These are phyloP conservation scores for Drosophila serrata DNA, from an alignment of 1,140 invertebrate species.

Conservation along the genomic window DNA sequence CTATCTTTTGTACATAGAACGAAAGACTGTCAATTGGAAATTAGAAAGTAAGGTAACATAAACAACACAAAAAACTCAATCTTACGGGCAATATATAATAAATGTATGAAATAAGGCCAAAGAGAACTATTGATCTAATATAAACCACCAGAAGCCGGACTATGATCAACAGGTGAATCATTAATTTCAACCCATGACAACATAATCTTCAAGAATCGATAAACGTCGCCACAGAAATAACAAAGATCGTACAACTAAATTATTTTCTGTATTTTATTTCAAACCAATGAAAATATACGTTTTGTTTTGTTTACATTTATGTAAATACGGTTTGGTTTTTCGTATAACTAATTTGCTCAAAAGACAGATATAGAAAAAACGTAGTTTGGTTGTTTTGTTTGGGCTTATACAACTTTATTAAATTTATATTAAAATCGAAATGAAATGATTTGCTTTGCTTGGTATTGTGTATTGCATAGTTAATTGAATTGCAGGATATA, in stretches of 20 bases:
- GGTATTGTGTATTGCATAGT: slow-evolving; percentile 47
- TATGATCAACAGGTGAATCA: no score
- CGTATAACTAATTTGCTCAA: slow-evolving; percentile 69
- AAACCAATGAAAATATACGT: slow-evolving; percentile 70
- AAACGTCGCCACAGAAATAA: slow-evolving; percentile 17
- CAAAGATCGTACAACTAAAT: slow-evolving; percentile 32
- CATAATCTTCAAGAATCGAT: not conserved
- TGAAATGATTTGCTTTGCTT: slow-evolving; percentile 61
- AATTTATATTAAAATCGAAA: slow-evolving; percentile 55
- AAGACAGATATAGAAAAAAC: slow-evolving; percentile 67
- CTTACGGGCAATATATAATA: not conserved
- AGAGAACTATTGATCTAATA: not conserved
- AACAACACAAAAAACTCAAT: not conserved
- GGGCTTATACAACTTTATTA: slow-evolving; percentile 66
- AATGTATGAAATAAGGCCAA: not conserved
- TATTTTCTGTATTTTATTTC: slow-evolving; percentile 66
- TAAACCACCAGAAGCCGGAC: no score
- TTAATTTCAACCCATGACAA: not conserved
- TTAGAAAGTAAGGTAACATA: not conserved
- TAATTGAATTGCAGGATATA: slow-evolving; percentile 46
- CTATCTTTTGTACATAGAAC: slow-evolving; percentile 3
- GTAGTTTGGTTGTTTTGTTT: slow-evolving; percentile 34
- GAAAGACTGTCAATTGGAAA: slow-evolving; percentile 25
- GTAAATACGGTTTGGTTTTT: slow-evolving; percentile 53
- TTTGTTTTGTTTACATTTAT: slow-evolving; percentile 63